These are phyloP conservation scores for Dioctria linearis DNA, from an alignment of 2,888 invertebrate genomes.

Conservation along the genomic window DNA sequence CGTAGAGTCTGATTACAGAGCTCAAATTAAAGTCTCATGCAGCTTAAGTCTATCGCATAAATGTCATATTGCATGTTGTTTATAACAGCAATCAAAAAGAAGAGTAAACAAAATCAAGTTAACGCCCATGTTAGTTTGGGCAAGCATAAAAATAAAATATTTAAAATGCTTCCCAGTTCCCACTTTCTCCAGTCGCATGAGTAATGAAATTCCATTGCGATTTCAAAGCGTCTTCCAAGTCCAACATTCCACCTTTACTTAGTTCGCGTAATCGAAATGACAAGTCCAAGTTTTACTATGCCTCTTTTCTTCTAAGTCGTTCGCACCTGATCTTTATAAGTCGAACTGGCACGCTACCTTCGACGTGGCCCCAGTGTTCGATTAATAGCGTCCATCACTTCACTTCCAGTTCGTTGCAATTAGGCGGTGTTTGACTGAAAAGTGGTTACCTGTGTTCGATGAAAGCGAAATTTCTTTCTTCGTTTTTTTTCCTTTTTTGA, in stretches of 20 bases:
- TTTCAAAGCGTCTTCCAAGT: constrained; percentile 24
- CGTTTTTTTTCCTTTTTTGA: constrained; percentile 18
- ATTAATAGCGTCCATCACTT: neutral
- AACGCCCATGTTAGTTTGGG: constrained; percentile 24
- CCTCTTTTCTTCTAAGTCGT: neutral
- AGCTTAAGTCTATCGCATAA: constrained; percentile 17
- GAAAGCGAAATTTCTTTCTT: constrained; percentile 43
- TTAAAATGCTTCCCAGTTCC: constrained; percentile 50
- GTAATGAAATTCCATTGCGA: constrained; percentile 48
- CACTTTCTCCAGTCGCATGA: constrained; percentile 37
- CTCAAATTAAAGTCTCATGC: neutral
- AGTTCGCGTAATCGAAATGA: no score
- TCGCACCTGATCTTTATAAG: neutral
- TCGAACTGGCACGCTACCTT: neutral
- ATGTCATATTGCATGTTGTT: constrained; percentile 18
- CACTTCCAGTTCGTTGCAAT: neutral
- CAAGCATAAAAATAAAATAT: constrained; percentile 45
- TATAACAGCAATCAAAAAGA: constrained; percentile 32
- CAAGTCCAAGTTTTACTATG: neutral
- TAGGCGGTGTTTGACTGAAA: constrained; percentile 26
- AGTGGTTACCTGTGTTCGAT: constrained; percentile 22
- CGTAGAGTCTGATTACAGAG: no score
- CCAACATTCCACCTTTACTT: neutral
- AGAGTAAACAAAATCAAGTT: constrained; percentile 23
- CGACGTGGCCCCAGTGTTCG: neutral